Percentiles rank a stretch among this genome's conserved stretches.
Conservation (phyloP, 1,140 invertebrate species). For the Protaetia brevitarsis region DNA sequence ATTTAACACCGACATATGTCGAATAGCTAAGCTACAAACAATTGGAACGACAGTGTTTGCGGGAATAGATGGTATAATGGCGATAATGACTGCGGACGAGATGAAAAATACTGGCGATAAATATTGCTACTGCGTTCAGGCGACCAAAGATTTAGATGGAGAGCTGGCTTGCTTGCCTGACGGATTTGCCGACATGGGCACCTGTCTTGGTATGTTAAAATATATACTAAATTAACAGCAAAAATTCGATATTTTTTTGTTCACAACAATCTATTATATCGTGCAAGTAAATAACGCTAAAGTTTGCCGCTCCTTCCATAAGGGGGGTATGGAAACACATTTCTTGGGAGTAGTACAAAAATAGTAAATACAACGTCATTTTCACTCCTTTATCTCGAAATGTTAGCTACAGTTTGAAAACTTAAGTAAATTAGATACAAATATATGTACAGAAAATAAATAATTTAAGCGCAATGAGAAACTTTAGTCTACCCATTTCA, state of each 20-base stretch:
- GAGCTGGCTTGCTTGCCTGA: conserved; percentile 35
- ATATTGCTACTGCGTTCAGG: conserved; percentile 37
- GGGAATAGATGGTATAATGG: neutral
- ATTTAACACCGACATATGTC: conserved; percentile 12
- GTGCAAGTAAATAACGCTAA: neutral
- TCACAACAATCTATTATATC: neutral
- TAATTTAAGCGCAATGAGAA: no score
- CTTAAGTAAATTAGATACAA: no score
- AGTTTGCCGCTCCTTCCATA: no score
- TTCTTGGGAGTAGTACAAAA: no score
- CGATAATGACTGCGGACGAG: neutral
- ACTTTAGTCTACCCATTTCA: no score
- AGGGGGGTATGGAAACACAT: no score
- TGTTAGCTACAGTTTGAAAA: no score
- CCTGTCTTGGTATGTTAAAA: conserved; percentile 35
- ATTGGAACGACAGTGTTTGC: neutral
- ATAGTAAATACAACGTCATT: no score
- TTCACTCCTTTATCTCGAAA: no score
- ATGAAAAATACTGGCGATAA: conserved; percentile 23
- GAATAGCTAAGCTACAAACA: neutral
- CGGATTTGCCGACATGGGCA: conserved; percentile 37
- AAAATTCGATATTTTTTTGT: neutral
- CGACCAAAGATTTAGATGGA: conserved; percentile 30
- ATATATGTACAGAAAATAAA: no score
- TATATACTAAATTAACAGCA: neutral